Percentiles rank a stretch among this genome's conserved stretches.
Conservation (phyloP, 1,140 invertebrate species). For the Nomia melanderi region DNA sequence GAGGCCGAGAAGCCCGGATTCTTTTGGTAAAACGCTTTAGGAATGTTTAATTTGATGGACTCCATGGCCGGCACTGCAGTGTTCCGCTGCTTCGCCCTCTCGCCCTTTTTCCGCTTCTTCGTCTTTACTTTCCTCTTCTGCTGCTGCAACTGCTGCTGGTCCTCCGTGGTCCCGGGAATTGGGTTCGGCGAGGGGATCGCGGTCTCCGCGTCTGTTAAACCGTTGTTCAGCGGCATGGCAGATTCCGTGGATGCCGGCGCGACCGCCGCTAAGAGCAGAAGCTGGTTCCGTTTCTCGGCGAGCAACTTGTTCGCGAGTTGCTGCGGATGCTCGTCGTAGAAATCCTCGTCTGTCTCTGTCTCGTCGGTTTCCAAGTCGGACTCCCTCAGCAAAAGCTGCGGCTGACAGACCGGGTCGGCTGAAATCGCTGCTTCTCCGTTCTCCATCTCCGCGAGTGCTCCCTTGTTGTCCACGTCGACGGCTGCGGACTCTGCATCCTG, state of each 20-base stretch:
- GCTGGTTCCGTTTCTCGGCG: conserved; percentile 87
- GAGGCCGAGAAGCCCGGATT: conserved; percentile 56
- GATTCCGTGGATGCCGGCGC: conserved; percentile 66
- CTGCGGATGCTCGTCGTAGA: conserved; percentile 91
- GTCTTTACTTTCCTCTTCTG: conserved; percentile 81
- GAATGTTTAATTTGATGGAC: conserved; percentile 79
- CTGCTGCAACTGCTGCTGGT: conserved; percentile 54
- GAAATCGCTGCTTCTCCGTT: conserved; percentile 24
- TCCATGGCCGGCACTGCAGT: conserved; percentile 58
- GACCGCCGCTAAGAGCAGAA: conserved; percentile 83
- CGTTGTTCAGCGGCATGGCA: conserved; percentile 81
- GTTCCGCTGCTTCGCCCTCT: conserved; percentile 54
- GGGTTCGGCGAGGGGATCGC: conserved; percentile 37
- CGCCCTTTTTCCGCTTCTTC: conserved; percentile 82
- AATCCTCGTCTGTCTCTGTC: conserved; percentile 92
- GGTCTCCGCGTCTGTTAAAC: conserved; percentile 75
- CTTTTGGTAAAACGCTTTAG: conserved; percentile 74
- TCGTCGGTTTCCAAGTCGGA: conserved; percentile 91
- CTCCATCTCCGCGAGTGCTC: conserved; percentile 64
- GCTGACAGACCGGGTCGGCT: conserved; percentile 13
- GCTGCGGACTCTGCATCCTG: conserved; percentile 54
- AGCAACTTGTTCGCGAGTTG: conserved; percentile 85
- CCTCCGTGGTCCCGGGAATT: conserved; percentile 1
- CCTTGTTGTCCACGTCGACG: conserved; percentile 62
- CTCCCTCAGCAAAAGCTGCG: conserved; percentile 82